Percentiles rank a stretch among this genome's conserved stretches.
These are phyloP conservation scores for Bombus balteatus DNA, from an alignment of 1,140 invertebrate genomes.

Conservation along the genomic window DNA sequence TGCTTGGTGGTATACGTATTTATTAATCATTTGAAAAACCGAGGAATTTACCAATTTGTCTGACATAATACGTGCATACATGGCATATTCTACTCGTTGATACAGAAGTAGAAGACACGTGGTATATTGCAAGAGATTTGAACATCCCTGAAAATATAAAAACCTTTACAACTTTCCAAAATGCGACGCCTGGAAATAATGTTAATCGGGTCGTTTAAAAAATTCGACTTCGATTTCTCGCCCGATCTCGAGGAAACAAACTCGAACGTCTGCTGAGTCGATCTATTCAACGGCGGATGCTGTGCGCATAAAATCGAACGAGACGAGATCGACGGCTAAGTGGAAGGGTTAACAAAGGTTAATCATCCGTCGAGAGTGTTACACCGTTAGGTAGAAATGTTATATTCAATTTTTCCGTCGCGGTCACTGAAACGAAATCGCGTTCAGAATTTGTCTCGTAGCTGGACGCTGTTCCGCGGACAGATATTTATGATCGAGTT, in stretches of 20 bases:
- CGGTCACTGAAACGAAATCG: not conserved
- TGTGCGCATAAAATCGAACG: not conserved
- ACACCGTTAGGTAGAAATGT: not conserved
- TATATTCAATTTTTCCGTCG: not conserved
- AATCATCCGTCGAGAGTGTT: not conserved
- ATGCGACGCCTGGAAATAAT: too few relatives aligned
- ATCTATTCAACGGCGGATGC: not conserved
- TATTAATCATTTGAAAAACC: too few relatives aligned
- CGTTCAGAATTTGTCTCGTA: slow-evolving; percentile 16
- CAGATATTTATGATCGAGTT: not conserved
- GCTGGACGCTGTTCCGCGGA: not conserved
- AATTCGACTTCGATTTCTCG: not conserved
- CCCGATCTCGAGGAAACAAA: too few relatives aligned
- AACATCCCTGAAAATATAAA: too few relatives aligned
- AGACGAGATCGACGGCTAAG: not conserved
- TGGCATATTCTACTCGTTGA: too few relatives aligned
- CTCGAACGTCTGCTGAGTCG: not conserved
- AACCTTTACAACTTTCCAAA: too few relatives aligned
- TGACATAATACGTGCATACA: too few relatives aligned
- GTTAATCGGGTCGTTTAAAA: not conserved
- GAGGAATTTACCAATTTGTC: too few relatives aligned
- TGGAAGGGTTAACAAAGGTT: slow-evolving; percentile 11
- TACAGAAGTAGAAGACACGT: too few relatives aligned
- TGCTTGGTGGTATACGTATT: too few relatives aligned
- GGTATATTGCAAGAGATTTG: too few relatives aligned